Base-by-base conservation (phyloP, 1,140 invertebrate genomes). In the Apocrypta bakeri region DNA sequence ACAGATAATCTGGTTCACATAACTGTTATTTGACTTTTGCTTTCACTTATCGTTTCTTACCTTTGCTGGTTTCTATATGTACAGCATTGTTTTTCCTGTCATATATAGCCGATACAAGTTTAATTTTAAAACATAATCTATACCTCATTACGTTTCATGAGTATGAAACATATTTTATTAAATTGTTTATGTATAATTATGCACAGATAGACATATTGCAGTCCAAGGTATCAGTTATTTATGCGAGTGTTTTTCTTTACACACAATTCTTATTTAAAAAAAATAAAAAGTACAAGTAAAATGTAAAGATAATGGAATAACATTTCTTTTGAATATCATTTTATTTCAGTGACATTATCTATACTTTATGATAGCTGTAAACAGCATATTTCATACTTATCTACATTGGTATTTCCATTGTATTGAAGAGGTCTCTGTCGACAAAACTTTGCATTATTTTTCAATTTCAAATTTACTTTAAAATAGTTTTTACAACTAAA, bases 401-500 rank as follows among this genome's bases (percentile, higher is more conserved):
- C 42, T 73, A 37, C 25, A 74, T 21, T 25, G 40, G 27, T 24
- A 78, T 72, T 76, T 81, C 21, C 2, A 84, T 64, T 56, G 48
- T 56, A n/a, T 56, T n/a, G 17, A 56, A 56, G n/a, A 17, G 7
- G 48, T 56, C n/a, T 56, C 17, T n/a, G 17, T 21, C 48, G 17
- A 56, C n/a, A 6, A 3, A 56, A n/a, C 21, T 21, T 56, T 56
- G 48, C n/a, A 2, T 6, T 56, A n/a, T 21, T 21, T 21, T 56
- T 81, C 69, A 64, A 17, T 24, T 2, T 27, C 37, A 73, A 40
- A 79, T 73, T 66, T 27, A 24, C 25, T 21, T 40, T 75, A 27
- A 24, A 77, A 74, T 77, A 82, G 79, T 83, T 81, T 68, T 68
- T 71, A 63, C 8, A 48, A 72, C 37, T 79, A 25, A 40, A 27